These are phyloP conservation scores for Thalassarche chlororhynchos DNA, from an alignment of 2,113 vertebrate species.

Conservation along the genomic window DNA sequence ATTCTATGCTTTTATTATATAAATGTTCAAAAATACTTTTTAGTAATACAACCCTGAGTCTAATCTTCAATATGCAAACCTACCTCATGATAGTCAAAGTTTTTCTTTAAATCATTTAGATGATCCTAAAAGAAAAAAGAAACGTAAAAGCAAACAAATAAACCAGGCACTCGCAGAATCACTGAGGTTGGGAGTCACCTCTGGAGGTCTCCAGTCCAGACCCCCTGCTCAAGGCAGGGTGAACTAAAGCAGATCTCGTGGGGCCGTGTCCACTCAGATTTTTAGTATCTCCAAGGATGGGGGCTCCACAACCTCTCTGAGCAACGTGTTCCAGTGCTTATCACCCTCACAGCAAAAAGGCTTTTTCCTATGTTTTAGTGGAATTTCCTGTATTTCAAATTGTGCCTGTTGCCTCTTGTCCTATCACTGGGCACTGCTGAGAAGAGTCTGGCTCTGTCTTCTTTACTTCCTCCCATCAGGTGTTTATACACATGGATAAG, in stretches of 20 bases:
- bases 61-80: not conserved
- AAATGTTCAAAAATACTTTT: not conserved
- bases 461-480: not conserved
- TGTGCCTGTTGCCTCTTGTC: not conserved
- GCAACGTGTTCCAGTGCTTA: not conserved
- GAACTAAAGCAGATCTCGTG: not conserved
- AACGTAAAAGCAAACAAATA: not conserved
- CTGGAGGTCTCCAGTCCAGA: not conserved
- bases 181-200: not conserved
- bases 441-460: not conserved
- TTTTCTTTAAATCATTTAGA: not conserved
- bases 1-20: not conserved
- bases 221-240: no score
- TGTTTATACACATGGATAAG: not conserved
- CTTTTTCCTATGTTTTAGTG: not conserved
- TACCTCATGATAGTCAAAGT: not conserved
- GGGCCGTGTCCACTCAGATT: not conserved
- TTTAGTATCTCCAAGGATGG: not conserved
- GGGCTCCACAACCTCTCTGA: not conserved
- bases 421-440: not conserved
- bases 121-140: not conserved
- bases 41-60: not conserved
- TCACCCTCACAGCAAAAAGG: not conserved
- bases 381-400: not conserved
- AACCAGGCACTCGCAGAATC: not conserved